Percentiles rank a stretch among this genome's conserved stretches.
Conservation (phyloP, 1,140 invertebrate species). For the Olivierus martensii region DNA sequence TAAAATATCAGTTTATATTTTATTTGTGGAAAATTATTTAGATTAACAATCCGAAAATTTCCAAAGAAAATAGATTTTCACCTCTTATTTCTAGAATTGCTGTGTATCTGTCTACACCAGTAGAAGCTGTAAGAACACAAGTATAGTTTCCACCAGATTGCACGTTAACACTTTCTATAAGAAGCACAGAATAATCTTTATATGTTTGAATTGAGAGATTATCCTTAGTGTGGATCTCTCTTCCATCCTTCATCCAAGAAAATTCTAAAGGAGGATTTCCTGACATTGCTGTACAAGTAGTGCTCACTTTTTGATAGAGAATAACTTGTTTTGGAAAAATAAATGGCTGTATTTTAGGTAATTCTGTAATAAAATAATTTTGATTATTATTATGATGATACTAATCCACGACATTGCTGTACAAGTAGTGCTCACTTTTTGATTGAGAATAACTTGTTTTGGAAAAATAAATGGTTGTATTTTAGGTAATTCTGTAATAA, state of each 20-base stretch:
- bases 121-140: constrained; percentile 21
- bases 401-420: constrained; percentile 6
- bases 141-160: constrained; percentile 24
- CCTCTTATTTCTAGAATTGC: constrained; percentile 8
- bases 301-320: constrained; percentile 8
- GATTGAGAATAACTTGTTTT: constrained; percentile 3
- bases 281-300: constrained; percentile 2
- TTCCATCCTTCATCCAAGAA: constrained; percentile 8
- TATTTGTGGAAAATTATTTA: too few relatives aligned
- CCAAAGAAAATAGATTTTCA: constrained; percentile 1
- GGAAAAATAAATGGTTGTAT: constrained; percentile 13
- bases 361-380: neutral
- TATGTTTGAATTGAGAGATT: constrained; percentile 1
- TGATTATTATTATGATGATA: too few relatives aligned
- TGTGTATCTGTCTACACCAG: constrained; percentile 18
- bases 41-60: too few relatives aligned
- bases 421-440: constrained; percentile 7
- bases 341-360: constrained; percentile 10
- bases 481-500: constrained; percentile 1
- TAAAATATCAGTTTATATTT: too few relatives aligned
- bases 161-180: constrained; percentile 3
- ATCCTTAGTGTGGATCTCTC: neutral
- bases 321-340: constrained; percentile 6
- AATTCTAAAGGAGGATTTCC: constrained; percentile 9
- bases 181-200: constrained; percentile 4